Base-by-base conservation (phyloP, 2,113 vertebrate genomes). In the Peromyscus maniculatus region DNA sequence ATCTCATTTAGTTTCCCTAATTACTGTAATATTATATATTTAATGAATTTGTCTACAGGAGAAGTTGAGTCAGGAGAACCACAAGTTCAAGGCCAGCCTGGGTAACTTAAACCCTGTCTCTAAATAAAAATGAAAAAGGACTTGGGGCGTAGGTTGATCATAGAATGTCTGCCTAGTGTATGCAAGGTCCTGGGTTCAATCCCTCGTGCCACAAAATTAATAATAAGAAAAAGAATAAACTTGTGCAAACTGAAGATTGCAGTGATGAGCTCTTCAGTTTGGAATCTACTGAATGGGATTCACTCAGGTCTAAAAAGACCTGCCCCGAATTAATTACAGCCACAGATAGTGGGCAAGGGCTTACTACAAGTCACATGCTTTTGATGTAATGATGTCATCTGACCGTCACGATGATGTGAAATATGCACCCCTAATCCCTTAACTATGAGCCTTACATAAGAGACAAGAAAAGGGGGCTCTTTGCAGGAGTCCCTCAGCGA, bases 141-240 rank as follows among this genome's bases (percentile, higher is more conserved):
- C 71, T 17, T 10, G 22, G 33, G 24, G 26, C 59, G n/a, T 57
- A 89, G 87, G 67, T 28, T 16, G 59, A 28, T 39, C 12, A 16
- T 43, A 19, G 24, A 43, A 59, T 59, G 52, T 9, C n/a, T 89
- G 69, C 24, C 69, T 74, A 31, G 24, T 19, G 5, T 59, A 8
- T 89, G 24, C 52, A 75, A 59, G 10, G 24, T 21, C 87, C 49
- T 59, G 71, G n/a, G 36, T 39, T 88, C 15, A 39, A 43, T 19
- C 52, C 9, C 16, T 57, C 39, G 4, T 11, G 74, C 4, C 24
- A 57, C 69, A 89, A 74, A 31, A 59, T 89, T 84, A 66, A 10
- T 72, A 57, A n/a, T 10, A 59, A 89, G 52, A 43, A 57, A 87
- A 96, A 97, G 57, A 91, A 82, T 87, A 96, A 74, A 94, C 43